A percentile compares a stretch with the other conserved stretches of the same genome.
These are phyloP conservation scores for Agriopis leucophaearia DNA, from an alignment of 2,888 invertebrate genomes.

Conservation along the genomic window DNA sequence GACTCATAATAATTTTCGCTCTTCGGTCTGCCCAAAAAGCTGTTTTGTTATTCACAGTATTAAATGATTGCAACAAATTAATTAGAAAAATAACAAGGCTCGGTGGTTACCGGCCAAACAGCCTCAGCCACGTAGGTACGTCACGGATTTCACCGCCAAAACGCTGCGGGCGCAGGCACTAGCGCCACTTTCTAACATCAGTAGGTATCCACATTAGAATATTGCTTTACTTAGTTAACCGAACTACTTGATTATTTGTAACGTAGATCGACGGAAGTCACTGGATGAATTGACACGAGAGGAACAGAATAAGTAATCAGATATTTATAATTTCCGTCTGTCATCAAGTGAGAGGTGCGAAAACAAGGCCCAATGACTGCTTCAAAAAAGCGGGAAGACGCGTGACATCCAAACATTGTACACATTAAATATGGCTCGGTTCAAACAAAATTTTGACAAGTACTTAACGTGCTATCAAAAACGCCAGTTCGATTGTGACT, in stretches of 20 bases:
- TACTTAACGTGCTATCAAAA: too few species aligned
- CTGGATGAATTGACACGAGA: neutral
- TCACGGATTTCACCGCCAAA: conserved; percentile 48
- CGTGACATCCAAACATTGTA: too few species aligned
- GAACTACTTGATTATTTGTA: conserved; percentile 5
- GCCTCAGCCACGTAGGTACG: conserved; percentile 19
- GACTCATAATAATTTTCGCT: too few species aligned
- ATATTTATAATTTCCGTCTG: neutral
- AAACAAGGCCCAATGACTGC: neutral
- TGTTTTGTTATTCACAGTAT: neutral
- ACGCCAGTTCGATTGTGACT: too few species aligned
- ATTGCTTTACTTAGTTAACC: neutral
- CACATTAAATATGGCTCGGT: too few species aligned
- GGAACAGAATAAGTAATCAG: neutral
- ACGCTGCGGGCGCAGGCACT: conserved; percentile 36
- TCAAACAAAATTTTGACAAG: too few species aligned
- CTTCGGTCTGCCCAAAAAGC: neutral
- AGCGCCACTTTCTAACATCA: conserved; percentile 46
- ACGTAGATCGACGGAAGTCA: neutral
- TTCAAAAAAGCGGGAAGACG: too few species aligned
- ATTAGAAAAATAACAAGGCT: conserved; percentile 1
- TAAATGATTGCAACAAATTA: conserved; percentile 15
- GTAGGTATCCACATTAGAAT: conserved; percentile 23
- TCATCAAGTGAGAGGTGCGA: neutral
- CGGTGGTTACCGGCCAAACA: neutral